Conservation (phyloP, 2,113 vertebrate genomes). For the Helogale parvula region DNA sequence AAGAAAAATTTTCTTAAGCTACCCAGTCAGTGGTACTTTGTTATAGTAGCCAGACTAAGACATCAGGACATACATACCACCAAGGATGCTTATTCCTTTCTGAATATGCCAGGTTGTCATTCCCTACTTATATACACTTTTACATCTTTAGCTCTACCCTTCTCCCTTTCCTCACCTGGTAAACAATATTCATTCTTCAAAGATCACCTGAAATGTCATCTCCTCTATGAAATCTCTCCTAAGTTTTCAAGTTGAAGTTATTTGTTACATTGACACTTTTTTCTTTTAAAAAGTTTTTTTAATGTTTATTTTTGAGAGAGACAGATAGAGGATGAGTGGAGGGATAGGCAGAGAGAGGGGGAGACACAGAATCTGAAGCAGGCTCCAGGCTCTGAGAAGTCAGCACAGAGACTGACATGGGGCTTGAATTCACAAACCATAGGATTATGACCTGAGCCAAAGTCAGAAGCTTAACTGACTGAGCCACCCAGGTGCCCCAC, state of each 20-base stretch:
- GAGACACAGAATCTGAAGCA: too few species aligned
- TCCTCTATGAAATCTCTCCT: background rate
- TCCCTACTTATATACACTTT: background rate
- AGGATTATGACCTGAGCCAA: too few species aligned
- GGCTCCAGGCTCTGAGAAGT: too few species aligned
- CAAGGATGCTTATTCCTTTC: background rate
- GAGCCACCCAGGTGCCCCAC: too few species aligned
- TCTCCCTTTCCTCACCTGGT: background rate
- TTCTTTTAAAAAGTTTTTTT: too few species aligned
- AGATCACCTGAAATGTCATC: background rate
- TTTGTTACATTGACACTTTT: background rate
- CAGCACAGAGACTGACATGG: too few species aligned
- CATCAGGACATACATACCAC: background rate
- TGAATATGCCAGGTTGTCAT: background rate
- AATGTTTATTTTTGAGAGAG: too few species aligned
- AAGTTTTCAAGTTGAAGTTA: background rate
- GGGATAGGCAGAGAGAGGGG: too few species aligned
- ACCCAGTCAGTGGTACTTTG: background rate
- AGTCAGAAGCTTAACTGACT: too few species aligned
- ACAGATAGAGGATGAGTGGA: too few species aligned
- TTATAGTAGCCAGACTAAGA: background rate
- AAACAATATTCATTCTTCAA: background rate
- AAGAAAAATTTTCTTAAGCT: background rate
- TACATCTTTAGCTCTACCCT: background rate
- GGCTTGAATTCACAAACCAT: too few species aligned